Evolutionary conservation across 2,113 vertebrate species (phyloP).

Genomic region (Dromas ardeola): DNA sequence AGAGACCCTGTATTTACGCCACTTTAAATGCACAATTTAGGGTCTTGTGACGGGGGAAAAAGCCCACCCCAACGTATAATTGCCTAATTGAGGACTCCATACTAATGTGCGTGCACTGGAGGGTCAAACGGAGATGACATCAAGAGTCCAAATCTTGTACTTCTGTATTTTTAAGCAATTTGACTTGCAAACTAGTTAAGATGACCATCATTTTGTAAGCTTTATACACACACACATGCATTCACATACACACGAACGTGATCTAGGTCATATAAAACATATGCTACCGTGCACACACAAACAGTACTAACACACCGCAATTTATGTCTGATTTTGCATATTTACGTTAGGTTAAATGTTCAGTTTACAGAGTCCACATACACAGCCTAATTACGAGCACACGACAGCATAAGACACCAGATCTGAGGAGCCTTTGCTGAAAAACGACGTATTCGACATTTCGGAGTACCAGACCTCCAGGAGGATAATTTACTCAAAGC

Average conservation of each 20-base stretch:
- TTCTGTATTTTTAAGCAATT: background rate
- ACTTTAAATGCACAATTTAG: background rate
- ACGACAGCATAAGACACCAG: fast-evolving
- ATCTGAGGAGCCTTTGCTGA: background rate
- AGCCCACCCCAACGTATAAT: background rate
- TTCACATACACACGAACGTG: background rate
- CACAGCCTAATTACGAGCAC: background rate
- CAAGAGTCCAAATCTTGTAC: background rate
- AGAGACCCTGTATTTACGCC: background rate
- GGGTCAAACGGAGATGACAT: background rate
- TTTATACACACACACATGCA: background rate
- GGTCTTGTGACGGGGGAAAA: background rate
- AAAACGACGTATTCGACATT: fast-evolving
- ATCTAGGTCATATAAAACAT: background rate
- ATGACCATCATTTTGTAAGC: background rate
- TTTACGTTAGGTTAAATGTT: background rate
- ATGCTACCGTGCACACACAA: fast-evolving
- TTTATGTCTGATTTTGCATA: background rate
- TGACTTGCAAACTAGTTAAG: background rate
- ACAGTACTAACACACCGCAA: fast-evolving
- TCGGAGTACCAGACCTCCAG: background rate
- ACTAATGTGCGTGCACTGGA: background rate
- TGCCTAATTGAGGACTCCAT: background rate
- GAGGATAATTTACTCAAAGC: background rate
- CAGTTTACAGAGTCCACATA: background rate